A percentile compares a stretch with the other conserved stretches of the same genome.
Conservation (phyloP, 1,140 invertebrate species). For the Caenorhabditis remanei region DNA sequence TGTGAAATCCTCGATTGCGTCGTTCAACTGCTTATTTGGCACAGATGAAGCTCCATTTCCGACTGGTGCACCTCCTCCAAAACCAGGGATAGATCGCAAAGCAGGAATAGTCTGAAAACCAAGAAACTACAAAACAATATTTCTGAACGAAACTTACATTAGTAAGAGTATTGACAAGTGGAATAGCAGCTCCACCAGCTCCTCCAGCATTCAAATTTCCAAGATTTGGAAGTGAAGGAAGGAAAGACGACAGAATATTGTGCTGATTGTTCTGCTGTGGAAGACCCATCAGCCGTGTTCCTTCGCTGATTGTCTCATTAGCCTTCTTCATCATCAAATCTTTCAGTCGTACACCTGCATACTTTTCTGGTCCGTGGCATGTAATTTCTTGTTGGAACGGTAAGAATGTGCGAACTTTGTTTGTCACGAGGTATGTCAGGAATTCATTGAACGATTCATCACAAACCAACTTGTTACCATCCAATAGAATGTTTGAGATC, state of each 20-base stretch:
- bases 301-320: slow-evolving; percentile 70
- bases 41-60: slow-evolving; percentile 52
- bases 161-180: slow-evolving; percentile 63
- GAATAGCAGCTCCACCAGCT: slow-evolving; percentile 16
- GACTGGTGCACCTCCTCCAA: slow-evolving; percentile 13
- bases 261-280: slow-evolving; percentile 12
- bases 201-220: slow-evolving; percentile 15
- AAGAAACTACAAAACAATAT: neutral
- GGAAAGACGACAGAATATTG: slow-evolving; percentile 47
- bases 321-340: slow-evolving; percentile 77
- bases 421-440: slow-evolving; percentile 72
- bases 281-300: slow-evolving; percentile 9
- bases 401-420: slow-evolving; percentile 75
- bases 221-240: slow-evolving; percentile 62
- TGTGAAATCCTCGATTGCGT: slow-evolving; percentile 68
- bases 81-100: slow-evolving; percentile 65
- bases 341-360: slow-evolving; percentile 68
- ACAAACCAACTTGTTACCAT: slow-evolving; percentile 75
- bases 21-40: slow-evolving; percentile 22
- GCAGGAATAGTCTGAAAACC: slow-evolving; percentile 65
- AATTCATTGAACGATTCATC: slow-evolving; percentile 76
- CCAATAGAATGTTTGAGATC: slow-evolving; percentile 72
- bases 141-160: slow-evolving; percentile 20
- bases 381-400: slow-evolving; percentile 72
- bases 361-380: slow-evolving; percentile 69